Evolutionary conservation across 2,888 invertebrate species (phyloP).

Genomic region (Pheosia gnoma): DNA sequence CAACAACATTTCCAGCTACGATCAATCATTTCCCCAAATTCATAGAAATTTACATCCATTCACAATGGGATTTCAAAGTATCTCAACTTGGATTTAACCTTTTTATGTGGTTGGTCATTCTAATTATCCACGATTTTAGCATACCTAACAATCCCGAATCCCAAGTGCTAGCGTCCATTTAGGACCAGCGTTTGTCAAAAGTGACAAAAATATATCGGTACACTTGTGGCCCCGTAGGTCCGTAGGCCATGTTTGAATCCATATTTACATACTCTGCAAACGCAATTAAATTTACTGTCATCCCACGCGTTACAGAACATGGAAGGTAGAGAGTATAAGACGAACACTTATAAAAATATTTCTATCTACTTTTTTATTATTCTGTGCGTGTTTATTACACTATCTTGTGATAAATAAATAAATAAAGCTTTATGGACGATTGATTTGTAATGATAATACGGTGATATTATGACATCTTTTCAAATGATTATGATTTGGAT

Average conservation of each 20-base stretch:
- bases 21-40: too few species aligned
- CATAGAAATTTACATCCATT: too few species aligned
- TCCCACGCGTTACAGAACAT: constrained; percentile 18
- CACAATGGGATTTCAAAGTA: too few species aligned
- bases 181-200: too few species aligned
- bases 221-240: too few species aligned
- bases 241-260: too few species aligned
- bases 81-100: too few species aligned
- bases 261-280: neutral
- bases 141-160: too few species aligned
- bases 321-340: constrained; percentile 28
- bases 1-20: constrained; percentile 2
- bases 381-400: constrained; percentile 74
- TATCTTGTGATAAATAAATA: constrained; percentile 53
- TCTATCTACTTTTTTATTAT: constrained; percentile 41
- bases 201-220: too few species aligned
- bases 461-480: constrained; percentile 1
- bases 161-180: too few species aligned
- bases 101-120: too few species aligned
- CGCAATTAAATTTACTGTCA: neutral
- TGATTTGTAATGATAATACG: constrained; percentile 35
- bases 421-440: constrained; percentile 63
- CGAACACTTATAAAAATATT: constrained; percentile 42
- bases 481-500: constrained; percentile 53
- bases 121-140: too few species aligned